Conservation (phyloP, 2,888 invertebrate genomes). For the Spisula solida region DNA sequence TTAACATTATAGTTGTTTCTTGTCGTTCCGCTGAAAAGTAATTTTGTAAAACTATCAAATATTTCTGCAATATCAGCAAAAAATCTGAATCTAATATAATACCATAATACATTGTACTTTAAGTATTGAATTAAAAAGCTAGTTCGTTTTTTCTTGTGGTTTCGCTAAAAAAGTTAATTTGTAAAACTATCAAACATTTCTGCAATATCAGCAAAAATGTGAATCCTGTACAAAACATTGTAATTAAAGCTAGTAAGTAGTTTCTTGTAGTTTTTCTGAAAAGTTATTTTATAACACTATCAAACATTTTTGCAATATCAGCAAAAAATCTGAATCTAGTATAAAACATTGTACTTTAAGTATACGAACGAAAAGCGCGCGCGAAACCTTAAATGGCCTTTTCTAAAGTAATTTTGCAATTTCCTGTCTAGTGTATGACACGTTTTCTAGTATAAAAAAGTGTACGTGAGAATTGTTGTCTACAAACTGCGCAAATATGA, state of each 20-base stretch:
- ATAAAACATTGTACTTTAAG: background rate
- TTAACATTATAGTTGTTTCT: background rate
- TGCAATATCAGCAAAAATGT: background rate
- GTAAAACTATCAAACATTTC: background rate
- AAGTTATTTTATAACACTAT: background rate
- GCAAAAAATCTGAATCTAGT: background rate
- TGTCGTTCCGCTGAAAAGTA: background rate
- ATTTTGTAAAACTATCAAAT: background rate
- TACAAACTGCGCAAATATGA: background rate
- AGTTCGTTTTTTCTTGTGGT: background rate
- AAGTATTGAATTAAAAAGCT: no score
- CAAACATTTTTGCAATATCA: background rate
- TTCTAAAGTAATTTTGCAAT: constrained; percentile 4
- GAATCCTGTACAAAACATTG: no score
- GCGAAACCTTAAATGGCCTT: background rate
- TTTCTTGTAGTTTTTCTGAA: background rate
- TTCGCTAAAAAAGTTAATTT: background rate
- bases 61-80: background rate
- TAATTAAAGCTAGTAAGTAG: no score
- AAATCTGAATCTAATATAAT: no score
- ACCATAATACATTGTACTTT: no score
- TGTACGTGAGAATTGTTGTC: constrained; percentile 3
- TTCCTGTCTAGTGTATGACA: constrained; percentile 16
- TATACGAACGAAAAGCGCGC: background rate
- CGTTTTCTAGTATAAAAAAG: background rate